Conservation (phyloP, 64 coral and sea anemone species). For the Pocillopora verrucosa region DNA sequence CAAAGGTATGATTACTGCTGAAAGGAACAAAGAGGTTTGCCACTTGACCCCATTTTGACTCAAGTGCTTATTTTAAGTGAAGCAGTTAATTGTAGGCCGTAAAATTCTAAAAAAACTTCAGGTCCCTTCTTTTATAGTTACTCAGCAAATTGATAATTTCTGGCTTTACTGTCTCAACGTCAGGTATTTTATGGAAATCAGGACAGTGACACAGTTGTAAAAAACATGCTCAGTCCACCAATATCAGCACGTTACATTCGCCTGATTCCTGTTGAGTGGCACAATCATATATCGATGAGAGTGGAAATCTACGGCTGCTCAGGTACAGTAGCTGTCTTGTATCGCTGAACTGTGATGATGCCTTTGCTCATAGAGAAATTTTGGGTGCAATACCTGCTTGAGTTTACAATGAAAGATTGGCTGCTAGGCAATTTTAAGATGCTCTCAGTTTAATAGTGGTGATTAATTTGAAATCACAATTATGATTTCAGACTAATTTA, state of each 20-base stretch:
- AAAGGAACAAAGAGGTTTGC: too few relatives aligned
- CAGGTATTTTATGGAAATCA: conserved; percentile 36
- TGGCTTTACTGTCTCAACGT: not conserved
- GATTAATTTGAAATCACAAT: too few relatives aligned
- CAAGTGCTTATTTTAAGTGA: too few relatives aligned
- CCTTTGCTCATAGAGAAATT: too few relatives aligned
- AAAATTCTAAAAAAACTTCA: too few relatives aligned
- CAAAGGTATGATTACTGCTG: not conserved
- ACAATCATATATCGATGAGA: conserved; percentile 32
- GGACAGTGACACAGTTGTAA: conserved; percentile 13
- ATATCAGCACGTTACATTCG: conserved; percentile 20
- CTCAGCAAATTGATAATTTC: not conserved
- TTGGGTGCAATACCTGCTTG: too few relatives aligned
- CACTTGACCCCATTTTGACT: too few relatives aligned
- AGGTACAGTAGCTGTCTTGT: not conserved
- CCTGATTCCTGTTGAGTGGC: not conserved
- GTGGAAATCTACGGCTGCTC: conserved; percentile 28
- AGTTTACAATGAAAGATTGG: not conserved
- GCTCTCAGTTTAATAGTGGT: too few relatives aligned
- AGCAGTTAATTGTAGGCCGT: not conserved
- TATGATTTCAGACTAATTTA: too few relatives aligned
- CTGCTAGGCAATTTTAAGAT: too few relatives aligned
- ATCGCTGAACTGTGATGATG: too few relatives aligned
- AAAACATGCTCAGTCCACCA: not conserved
- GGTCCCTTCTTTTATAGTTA: not conserved